Percentiles rank a stretch among this genome's conserved stretches.
phyloP scores from a whole-genome alignment of 2,113 vertebrate genomes.

The Amblyopsis rosae region DNA sequence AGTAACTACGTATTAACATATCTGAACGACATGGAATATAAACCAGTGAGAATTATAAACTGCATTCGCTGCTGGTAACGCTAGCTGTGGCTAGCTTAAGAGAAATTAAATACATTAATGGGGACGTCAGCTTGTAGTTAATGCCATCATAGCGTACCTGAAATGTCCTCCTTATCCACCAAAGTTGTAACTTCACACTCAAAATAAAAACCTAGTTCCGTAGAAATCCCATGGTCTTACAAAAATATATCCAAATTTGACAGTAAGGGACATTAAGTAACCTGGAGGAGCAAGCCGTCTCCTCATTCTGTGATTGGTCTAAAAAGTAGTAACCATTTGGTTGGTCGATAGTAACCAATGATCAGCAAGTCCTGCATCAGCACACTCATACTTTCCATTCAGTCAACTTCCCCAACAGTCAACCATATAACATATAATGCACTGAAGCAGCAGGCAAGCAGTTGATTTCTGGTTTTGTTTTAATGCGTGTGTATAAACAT shows the following conservation, averaged over 20 bases:
- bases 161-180: slow-evolving; percentile 19
- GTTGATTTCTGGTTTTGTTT: slow-evolving; percentile 25
- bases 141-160: slow-evolving; percentile 11
- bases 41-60: not conserved
- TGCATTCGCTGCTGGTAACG: not conserved
- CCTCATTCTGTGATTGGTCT: slow-evolving; percentile 50
- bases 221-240: not conserved
- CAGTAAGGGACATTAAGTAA: not conserved
- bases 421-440: not conserved
- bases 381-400: slow-evolving; percentile 2
- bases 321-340: not conserved
- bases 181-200: slow-evolving; percentile 25
- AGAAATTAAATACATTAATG: slow-evolving; percentile 32
- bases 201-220: not conserved
- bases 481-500: slow-evolving; percentile 69
- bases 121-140: slow-evolving; percentile 34
- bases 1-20: not conserved
- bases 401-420: not conserved
- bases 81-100: slow-evolving; percentile 18
- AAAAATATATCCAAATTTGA: slow-evolving; percentile 3
- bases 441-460: not conserved
- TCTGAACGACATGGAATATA: no score
- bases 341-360: not conserved
- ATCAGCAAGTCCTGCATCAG: slow-evolving; percentile 45
- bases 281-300: not conserved